A percentile compares a stretch with the other conserved stretches of the same genome.
Evolutionary conservation across 2,113 vertebrate species (phyloP).

Genomic region (Psittacula cyanocephala): DNA sequence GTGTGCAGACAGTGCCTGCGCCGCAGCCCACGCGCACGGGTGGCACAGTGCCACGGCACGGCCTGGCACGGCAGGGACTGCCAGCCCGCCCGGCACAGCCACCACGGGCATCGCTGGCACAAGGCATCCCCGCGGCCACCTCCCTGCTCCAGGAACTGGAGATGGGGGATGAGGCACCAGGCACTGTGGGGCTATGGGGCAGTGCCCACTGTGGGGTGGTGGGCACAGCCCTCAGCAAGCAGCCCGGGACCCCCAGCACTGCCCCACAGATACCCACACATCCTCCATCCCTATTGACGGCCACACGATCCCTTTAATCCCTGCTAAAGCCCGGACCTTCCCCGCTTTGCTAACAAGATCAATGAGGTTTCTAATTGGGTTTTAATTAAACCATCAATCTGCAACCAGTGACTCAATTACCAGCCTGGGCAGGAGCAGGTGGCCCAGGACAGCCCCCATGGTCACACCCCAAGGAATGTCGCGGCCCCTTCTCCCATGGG

Average conservation of each 20-base stretch:
- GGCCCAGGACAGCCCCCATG: background rate
- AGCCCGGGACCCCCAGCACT: rapidly evolving
- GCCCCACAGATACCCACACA: background rate
- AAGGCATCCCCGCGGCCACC: background rate
- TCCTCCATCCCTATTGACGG: background rate
- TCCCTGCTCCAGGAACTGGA: background rate
- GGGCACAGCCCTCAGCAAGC: rapidly evolving
- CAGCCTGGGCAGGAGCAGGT: slow-evolving; percentile 5
- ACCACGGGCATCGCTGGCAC: background rate
- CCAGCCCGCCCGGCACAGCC: background rate
- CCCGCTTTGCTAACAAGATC: slow-evolving; percentile 65
- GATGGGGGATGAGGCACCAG: background rate
- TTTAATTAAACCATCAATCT: slow-evolving; percentile 77
- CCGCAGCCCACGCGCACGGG: slow-evolving; percentile 17
- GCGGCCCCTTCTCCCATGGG: background rate
- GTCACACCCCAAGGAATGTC: background rate
- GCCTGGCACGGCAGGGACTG: background rate
- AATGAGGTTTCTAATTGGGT: slow-evolving; percentile 72
- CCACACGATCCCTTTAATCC: slow-evolving; percentile 4
- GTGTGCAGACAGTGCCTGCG: slow-evolving; percentile 37
- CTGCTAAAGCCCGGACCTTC: slow-evolving; percentile 31
- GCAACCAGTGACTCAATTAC: slow-evolving; percentile 62
- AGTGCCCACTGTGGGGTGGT: rapidly evolving
- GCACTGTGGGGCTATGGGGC: background rate
- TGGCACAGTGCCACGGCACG: background rate